Evolutionary conservation across 2,797 vertebrate genomes (phyloP).

Genomic region (Clamator glandarius): DNA sequence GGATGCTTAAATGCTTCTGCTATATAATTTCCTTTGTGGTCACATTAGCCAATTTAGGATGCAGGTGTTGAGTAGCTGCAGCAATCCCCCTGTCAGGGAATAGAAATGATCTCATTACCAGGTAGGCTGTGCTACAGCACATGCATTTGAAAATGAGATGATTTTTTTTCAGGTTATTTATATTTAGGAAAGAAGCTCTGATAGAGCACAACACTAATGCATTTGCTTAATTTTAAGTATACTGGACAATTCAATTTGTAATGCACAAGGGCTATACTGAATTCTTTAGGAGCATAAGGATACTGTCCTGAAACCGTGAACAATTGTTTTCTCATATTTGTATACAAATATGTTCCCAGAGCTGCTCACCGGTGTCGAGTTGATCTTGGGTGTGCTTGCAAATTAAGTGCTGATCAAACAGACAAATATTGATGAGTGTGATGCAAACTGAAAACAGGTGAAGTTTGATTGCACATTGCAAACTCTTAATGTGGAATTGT

Average conservation of each 20-base stretch:
- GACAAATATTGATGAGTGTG: not conserved
- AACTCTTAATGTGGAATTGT: not conserved
- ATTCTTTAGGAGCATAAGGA: not conserved
- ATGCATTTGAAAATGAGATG: not conserved
- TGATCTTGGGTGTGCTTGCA: not conserved
- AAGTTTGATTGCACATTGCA: not conserved
- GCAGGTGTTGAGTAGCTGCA: slow-evolving; percentile 30
- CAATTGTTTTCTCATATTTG: not conserved
- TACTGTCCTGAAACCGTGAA: not conserved
- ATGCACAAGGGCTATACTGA: not conserved
- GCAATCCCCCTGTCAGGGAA: slow-evolving; percentile 23
- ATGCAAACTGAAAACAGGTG: not conserved
- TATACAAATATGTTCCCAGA: not conserved
- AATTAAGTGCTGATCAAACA: not conserved
- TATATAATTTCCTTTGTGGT: slow-evolving; percentile 44
- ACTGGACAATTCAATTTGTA: not conserved
- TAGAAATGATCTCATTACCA: not conserved
- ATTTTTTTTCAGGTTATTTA: slow-evolving; percentile 3
- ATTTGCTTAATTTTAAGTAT: slow-evolving; percentile 11
- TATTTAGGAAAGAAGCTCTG: not conserved
- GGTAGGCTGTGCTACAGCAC: not conserved
- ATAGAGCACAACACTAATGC: not conserved
- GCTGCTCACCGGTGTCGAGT: not conserved
- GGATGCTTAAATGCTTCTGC: not conserved
- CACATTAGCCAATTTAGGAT: slow-evolving; percentile 30